Base-by-base conservation (phyloP, 2,797 vertebrate species). In the Smutsia gigantea region DNA sequence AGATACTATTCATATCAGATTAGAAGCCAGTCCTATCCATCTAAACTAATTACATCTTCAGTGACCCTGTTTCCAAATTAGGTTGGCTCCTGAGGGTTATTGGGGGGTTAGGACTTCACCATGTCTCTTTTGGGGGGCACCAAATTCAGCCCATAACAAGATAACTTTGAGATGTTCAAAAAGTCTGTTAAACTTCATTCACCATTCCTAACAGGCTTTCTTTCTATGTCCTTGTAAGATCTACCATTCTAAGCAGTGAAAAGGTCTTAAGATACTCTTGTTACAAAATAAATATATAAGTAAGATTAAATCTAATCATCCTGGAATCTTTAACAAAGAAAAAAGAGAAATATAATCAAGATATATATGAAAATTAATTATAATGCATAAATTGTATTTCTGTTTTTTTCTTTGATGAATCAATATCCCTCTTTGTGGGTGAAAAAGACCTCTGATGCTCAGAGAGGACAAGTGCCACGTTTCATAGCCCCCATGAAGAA, bases 231-330 rank as follows among this genome's bases (percentile, higher is more conserved):
- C 19, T 79, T 88, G 37, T 23, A 84, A 78, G 5, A 31, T 13
- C 25, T 21, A 49, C 61, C 61, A 55, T 75, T 96, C 53, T 89
- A 78, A 72, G 94, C 39, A 59, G 31, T n/a, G 27, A 93, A 93
- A 88, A 71, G 4, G 72, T 95, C 39, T 2, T 59, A 39, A 93
- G 29, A 96, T 72, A 49, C 7, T 68, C 57, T 23, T 74, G 34
- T 42, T 85, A 77, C 91, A 82, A 79, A 23, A 83, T 82, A 86
- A 37, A 77, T 31, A 59, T 53, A 85, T 37, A 46, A 10, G 9
- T 57, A 75, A 85, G 75, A 74, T 57, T 64, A 64, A 75, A 64
- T 94, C 27, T 87, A 90, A 55, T 79, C 87, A 19, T 90, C 10
- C 23, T 93, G 25, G 13, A 5, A 82, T 77, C 39, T 61, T 81